These are phyloP conservation scores for Platanista minor DNA, from an alignment of 2,113 vertebrate genomes.

Conservation along the genomic window DNA sequence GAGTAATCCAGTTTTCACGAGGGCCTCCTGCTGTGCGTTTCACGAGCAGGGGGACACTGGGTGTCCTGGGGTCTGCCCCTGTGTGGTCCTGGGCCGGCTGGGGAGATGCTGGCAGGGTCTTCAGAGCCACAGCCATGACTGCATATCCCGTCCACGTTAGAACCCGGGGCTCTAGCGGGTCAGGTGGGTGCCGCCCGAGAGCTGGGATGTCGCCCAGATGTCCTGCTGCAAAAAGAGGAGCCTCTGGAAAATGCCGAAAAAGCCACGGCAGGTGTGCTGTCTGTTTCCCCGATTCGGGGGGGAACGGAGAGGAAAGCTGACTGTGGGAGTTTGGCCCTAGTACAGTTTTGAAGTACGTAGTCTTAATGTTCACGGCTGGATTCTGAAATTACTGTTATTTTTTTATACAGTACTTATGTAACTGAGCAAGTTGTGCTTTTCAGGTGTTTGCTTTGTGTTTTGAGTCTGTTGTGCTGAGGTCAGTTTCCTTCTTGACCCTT, in stretches of 20 bases:
- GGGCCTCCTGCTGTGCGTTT: not conserved
- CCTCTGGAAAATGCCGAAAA: not conserved
- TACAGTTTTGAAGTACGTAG: not conserved
- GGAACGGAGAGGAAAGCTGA: not conserved
- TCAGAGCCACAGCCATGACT: not conserved
- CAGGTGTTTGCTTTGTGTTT: not conserved
- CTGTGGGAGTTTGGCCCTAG: not conserved
- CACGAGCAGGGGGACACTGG: not conserved
- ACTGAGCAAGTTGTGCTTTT: not conserved
- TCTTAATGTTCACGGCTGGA: not conserved
- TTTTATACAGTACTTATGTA: not conserved
- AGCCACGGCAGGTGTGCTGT: fast-evolving
- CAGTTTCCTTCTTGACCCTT: not conserved
- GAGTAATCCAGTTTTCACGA: not conserved
- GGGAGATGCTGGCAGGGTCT: not conserved
- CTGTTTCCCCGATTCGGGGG: not conserved
- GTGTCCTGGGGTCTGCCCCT: not conserved
- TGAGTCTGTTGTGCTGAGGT: not conserved
- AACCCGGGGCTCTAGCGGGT: not conserved
- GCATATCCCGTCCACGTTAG: not conserved
- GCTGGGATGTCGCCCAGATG: not conserved
- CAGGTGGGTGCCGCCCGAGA: not conserved
- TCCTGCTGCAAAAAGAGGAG: not conserved
- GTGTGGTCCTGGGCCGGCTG: not conserved
- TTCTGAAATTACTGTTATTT: not conserved